These are phyloP conservation scores for Rhabditoides inermis DNA, from an alignment of 2,888 invertebrate genomes.

Conservation along the genomic window DNA sequence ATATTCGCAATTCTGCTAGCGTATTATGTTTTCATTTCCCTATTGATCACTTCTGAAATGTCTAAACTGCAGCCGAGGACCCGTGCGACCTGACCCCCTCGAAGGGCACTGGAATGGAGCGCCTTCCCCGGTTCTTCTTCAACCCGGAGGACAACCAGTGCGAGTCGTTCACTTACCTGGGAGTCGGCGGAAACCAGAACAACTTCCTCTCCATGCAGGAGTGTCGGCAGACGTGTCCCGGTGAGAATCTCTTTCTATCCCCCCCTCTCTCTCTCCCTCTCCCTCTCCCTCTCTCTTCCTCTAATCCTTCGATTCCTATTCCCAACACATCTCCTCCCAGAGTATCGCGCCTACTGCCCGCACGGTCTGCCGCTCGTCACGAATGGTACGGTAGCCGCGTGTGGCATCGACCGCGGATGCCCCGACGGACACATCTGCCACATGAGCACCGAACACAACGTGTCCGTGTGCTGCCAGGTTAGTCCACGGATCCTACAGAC, in stretches of 20 bases:
- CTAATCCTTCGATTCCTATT: neutral
- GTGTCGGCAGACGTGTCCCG: slow-evolving; percentile 35
- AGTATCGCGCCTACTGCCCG: slow-evolving; percentile 41
- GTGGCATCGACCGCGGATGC: slow-evolving; percentile 45
- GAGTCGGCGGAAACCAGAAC: slow-evolving; percentile 47
- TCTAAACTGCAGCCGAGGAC: slow-evolving; percentile 29
- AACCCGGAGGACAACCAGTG: slow-evolving; percentile 27
- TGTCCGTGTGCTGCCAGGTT: slow-evolving; percentile 47
- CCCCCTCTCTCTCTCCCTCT: neutral
- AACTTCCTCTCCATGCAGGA: slow-evolving; percentile 42
- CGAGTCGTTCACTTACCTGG: slow-evolving; percentile 37
- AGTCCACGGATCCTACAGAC: neutral
- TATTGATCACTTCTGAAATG: too few species aligned
- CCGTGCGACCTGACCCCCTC: slow-evolving; percentile 37
- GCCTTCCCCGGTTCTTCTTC: slow-evolving; percentile 44
- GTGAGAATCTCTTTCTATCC: slow-evolving; percentile 6
- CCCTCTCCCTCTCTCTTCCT: neutral
- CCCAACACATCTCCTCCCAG: slow-evolving; percentile 10
- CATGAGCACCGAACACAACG: slow-evolving; percentile 43
- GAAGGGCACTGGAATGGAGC: slow-evolving; percentile 37
- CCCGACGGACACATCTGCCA: slow-evolving; percentile 47
- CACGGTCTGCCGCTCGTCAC: slow-evolving; percentile 47
- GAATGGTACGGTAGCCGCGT: slow-evolving; percentile 28
- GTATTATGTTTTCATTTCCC: too few species aligned
- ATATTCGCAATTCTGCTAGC: too few species aligned